These are phyloP conservation scores for Anguilla marmorata DNA, from an alignment of 2,797 vertebrate species.

Conservation along the genomic window DNA sequence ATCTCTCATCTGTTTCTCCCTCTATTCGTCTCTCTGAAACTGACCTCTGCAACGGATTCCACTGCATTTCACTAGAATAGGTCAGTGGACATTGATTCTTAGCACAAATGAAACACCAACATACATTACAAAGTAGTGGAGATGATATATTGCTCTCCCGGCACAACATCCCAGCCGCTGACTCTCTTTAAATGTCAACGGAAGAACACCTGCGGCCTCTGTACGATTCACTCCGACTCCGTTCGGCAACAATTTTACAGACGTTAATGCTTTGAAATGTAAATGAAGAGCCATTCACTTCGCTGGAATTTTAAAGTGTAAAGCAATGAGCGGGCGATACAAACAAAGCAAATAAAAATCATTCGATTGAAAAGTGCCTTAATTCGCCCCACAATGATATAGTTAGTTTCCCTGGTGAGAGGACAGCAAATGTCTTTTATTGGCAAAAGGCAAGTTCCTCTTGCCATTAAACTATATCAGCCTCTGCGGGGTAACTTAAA, in stretches of 20 bases:
- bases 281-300: constrained; percentile 17
- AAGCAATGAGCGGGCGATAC: not conserved
- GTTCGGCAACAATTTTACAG: not conserved
- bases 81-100: constrained; percentile 1
- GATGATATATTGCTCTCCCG: not conserved
- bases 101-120: constrained; percentile 5
- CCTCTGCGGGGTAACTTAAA: not conserved
- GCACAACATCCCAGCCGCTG: not conserved
- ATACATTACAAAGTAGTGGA: not conserved
- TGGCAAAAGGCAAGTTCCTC: constrained; percentile 9
- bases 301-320: not conserved
- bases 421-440: constrained; percentile 14
- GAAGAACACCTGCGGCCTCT: not conserved
- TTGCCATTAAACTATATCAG: not conserved
- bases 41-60: not conserved
- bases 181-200: not conserved
- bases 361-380: not conserved
- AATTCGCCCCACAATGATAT: not conserved
- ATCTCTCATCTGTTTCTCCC: not conserved
- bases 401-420: not conserved
- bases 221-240: not conserved
- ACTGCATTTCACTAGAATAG: not conserved
- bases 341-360: constrained; percentile 3
- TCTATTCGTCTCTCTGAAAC: not conserved
- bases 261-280: constrained; percentile 21